Percentiles rank a stretch among this genome's conserved stretches.
These are phyloP conservation scores for Acheta domesticus DNA, from an alignment of 2,888 invertebrate species.

Conservation along the genomic window DNA sequence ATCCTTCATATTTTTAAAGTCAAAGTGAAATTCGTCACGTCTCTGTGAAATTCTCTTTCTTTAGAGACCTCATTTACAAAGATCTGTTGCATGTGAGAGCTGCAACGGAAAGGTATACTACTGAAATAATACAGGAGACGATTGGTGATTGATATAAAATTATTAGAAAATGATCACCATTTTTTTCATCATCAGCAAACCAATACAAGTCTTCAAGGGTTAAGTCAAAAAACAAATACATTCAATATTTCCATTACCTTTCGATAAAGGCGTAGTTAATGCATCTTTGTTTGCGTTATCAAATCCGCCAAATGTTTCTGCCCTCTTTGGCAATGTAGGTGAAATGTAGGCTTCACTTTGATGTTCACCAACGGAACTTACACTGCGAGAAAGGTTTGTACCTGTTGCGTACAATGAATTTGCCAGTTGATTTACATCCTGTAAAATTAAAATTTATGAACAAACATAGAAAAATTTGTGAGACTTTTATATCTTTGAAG, in stretches of 20 bases:
- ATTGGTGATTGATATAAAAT: neutral
- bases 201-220: neutral
- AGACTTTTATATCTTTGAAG: neutral
- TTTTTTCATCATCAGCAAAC: neutral
- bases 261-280: constrained; percentile 40
- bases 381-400: constrained; percentile 79
- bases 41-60: too few species aligned
- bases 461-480: neutral
- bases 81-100: too few species aligned
- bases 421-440: constrained; percentile 74
- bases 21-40: too few species aligned
- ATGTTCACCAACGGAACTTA: constrained; percentile 90
- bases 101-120: too few species aligned
- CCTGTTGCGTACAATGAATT: constrained; percentile 70
- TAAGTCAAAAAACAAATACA: too few species aligned
- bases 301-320: constrained; percentile 95
- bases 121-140: too few species aligned
- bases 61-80: too few species aligned
- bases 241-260: constrained; percentile 32
- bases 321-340: constrained; percentile 83
- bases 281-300: constrained; percentile 55
- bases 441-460: constrained; percentile 41
- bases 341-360: constrained; percentile 82
- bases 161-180: neutral
- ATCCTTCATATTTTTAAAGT: too few species aligned